Base-by-base conservation (phyloP, 2,113 vertebrate genomes). In the Cyanoliseus patagonus region DNA sequence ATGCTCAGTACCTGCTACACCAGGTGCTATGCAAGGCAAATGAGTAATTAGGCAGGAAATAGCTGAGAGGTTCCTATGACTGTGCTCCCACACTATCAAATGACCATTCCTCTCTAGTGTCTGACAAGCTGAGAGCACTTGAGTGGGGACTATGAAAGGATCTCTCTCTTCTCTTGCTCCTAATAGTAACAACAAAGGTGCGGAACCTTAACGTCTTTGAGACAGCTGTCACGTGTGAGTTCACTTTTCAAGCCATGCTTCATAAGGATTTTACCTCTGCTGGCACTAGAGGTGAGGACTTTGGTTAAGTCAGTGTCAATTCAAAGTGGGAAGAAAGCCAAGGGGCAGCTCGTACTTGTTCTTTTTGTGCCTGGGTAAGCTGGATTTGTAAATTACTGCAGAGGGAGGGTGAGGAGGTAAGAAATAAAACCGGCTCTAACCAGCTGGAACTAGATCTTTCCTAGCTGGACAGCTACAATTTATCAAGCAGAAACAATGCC, bases 401-500 rank as follows among this genome's bases (percentile, higher is more conserved):
- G 39, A 72, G 42, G 74, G 47, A 79, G 70, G 37, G 57, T 69
- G 69, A 94, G 47, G 92, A 84, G 69, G 55, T 78, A 84, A 47
- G 88, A 81, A 62, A 88, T 15, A 27, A 86, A 86, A 94, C 39
- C 47, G 68, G 77, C 59, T 84, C 83, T 87, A 92, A 92, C 83
- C 86, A 95, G 96, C 91, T 94, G 83, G 80, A 94, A 84, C 92
- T 90, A 79, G 95, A 80, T 86, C 33, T 67, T 46, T 64, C 64
- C 84, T 92, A 80, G 92, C 81, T 70, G 83, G 90, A 90, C 59
- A 88, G 95, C 81, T 88, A 93, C 83, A 94, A 91, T 94, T 87
- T 95, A 90, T 96, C 90, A 86, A 27, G 61, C 19, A 86, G 90
- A 86, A 95, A 97, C 96, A 97, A 96, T 94, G 95, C 77, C 18